Base-by-base conservation (phyloP, 2,797 vertebrate species). In the Triplophysa yarkandensis region DNA sequence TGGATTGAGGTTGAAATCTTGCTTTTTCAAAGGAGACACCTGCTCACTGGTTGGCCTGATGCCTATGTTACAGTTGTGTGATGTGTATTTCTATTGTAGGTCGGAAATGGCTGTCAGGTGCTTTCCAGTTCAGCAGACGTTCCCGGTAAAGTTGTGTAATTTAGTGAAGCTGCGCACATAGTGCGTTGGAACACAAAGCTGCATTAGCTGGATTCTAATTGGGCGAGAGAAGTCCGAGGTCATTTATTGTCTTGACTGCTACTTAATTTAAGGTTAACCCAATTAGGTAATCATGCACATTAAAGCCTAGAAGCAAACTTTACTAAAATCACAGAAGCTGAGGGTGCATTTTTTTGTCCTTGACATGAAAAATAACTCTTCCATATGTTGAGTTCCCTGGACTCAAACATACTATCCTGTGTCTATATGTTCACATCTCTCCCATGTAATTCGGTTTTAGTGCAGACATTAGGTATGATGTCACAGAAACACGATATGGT, bases 281-380 rank as follows among this genome's bases (percentile, higher is more conserved):
- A 77, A 78, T 81, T 81, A 71, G 65, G 64, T 41, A 16, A 16
- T 43, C 62, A 71, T 81, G 71, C 74, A 75, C 74, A 55, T 75
- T 75, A 75, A 66, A 70, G 67, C 69, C 61, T 25, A 46, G 39
- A 36, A 52, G 57, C 57, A 58, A 27, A 66, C 39, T 2, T 17
- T 7, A 23, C n/a, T 41, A 46, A 39, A 58, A 39, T 34, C 39
- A 50, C 3, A 30, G 19, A 32, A 36, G 28, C 57, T 52, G 36
- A 34, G 21, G 27, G 13, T 68, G 46, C 43, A 9, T 39, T 1
- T 68, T 63, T 54, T 41, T 60, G 36, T 66, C 19, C 23, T 43
- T 63, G 6, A 66, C 3, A 44, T 54, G 39, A 80, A 77, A 75
- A 60, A 52, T 28, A 4, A 21, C 19, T 25, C 30, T 25, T 63